Evolutionary conservation across 2,888 invertebrate genomes (phyloP).

Genomic region (Macrosiphum euphorbiae): DNA sequence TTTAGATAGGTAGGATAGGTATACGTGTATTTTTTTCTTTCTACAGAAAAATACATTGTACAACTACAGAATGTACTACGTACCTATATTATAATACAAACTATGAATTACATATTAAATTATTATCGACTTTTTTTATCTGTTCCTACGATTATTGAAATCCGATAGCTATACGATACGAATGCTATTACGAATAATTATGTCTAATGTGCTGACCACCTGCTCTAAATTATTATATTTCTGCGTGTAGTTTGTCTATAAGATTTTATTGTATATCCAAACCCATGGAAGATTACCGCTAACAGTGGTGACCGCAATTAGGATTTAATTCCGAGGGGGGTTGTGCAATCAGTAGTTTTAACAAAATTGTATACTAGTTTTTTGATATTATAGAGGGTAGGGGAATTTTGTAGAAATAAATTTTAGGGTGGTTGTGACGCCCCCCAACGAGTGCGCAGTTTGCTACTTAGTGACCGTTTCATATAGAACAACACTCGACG

Average conservation of each 20-base stretch:
- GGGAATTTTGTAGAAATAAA: background rate
- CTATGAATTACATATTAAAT: background rate
- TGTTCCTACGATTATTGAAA: background rate
- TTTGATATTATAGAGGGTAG: background rate
- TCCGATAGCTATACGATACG: too few relatives aligned
- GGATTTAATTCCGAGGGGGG: background rate
- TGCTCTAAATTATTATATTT: background rate
- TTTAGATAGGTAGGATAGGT: background rate
- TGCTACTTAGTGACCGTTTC: background rate
- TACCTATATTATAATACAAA: background rate
- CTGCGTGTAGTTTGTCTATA: background rate
- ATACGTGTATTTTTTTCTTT: background rate
- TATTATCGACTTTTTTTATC: background rate
- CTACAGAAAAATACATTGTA: background rate
- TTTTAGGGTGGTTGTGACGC: background rate
- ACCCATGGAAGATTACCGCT: background rate
- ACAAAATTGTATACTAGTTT: background rate
- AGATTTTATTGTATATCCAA: background rate
- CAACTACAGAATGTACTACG: background rate
- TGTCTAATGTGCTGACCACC: too few relatives aligned
- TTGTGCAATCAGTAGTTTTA: background rate
- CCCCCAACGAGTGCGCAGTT: background rate
- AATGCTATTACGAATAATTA: too few relatives aligned
- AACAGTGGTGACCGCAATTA: background rate
- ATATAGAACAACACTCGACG: background rate